Base-by-base conservation (phyloP, 2,113 vertebrate species). In the Pangasianodon hypophthalmus region DNA sequence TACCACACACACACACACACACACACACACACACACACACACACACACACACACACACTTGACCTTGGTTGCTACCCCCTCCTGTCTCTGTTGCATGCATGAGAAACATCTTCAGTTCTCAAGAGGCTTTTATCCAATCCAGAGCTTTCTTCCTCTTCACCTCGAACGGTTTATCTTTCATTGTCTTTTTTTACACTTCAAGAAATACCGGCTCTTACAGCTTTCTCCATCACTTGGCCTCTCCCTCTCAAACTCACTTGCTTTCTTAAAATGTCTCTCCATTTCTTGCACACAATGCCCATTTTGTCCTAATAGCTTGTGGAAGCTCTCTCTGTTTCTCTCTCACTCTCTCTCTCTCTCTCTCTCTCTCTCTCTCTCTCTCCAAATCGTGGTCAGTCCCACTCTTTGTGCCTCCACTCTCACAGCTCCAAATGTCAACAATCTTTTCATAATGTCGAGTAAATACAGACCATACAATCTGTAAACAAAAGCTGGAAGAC, bases 321-420 rank as follows among this genome's bases (percentile, higher is more conserved):
- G 52, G 54, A 79, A 54, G 87, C 89, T 83, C 41, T 85, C 52
- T 19, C 56, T 80, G 32, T 86, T 84, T 69, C 18, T 75, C 73
- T 58, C 64, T 88, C 58, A 86, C 56, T 46, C 16, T 69, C 81
- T n/a, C n/a, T n/a, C n/a, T n/a, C n/a, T n/a, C n/a, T 89, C 89
- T 69, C 46, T 87, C 56, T 18, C 46, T 79, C 60, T 82, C 87
- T 81, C 9, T 71, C 60, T 75, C 75, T 85, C 56, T 88, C 64
- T 58, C 13, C 46, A 80, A 64, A 67, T 85, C 84, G 85, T 92
- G 67, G 69, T 90, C 83, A 84, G 84, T 89, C 87, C 85, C 92
- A 88, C 87, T 88, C 85, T 86, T 88, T 92, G 84, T 91, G 87
- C 87, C 88, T 84, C 32, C 87, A 46, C 79, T 84, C 87, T 85